phyloP scores from a whole-genome alignment of 92 coral and sea anemone genomes.

The Zoanthus solanderi region DNA sequence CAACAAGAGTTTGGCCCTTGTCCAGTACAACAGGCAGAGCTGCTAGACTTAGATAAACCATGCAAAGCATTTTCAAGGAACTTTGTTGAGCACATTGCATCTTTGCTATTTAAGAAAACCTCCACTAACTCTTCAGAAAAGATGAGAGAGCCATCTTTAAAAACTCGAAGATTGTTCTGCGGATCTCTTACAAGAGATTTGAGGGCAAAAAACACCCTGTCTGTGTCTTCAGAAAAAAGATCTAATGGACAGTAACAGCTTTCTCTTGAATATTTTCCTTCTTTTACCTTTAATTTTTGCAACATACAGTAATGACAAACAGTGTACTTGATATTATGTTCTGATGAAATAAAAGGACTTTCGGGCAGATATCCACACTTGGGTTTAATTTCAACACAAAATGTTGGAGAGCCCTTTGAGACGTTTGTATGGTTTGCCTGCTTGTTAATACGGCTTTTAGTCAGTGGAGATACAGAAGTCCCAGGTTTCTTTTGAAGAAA shows the following conservation, averaged over 20 bases:
- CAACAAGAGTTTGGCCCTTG: neutral
- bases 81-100: constrained; percentile 49
- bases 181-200: constrained; percentile 83
- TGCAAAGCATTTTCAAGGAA: constrained; percentile 62
- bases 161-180: constrained; percentile 90
- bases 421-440: neutral
- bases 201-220: constrained; percentile 79
- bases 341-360: constrained; percentile 61
- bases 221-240: constrained; percentile 77
- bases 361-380: constrained; percentile 91
- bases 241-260: constrained; percentile 95
- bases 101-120: constrained; percentile 21
- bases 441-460: neutral
- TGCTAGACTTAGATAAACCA: constrained; percentile 1
- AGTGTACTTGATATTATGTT: constrained; percentile 56
- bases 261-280: constrained; percentile 76
- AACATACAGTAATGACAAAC: constrained; percentile 90
- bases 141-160: constrained; percentile 78
- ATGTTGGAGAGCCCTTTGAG: constrained; percentile 50
- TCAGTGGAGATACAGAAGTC: neutral
- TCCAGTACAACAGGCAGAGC: neutral
- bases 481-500: constrained; percentile 56
- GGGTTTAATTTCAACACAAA: constrained; percentile 94
- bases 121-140: constrained; percentile 77
- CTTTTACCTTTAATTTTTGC: constrained; percentile 84